phyloP scores from a whole-genome alignment of 2,797 vertebrate genomes.

The Fringilla coelebs region DNA sequence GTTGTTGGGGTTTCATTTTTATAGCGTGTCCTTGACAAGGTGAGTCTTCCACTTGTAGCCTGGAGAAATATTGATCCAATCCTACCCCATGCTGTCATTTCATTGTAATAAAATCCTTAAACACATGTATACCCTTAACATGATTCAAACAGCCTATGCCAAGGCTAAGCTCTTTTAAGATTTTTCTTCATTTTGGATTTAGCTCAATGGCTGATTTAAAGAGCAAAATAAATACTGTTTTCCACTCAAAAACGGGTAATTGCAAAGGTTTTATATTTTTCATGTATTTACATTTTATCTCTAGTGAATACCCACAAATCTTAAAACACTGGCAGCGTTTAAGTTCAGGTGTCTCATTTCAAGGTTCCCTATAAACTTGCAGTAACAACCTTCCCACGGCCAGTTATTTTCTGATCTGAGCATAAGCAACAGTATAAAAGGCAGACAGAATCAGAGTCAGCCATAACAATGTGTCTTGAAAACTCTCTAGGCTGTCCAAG shows the following conservation, averaged over 20 bases:
- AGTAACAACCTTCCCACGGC: neutral
- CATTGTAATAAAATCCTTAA: neutral
- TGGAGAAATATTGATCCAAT: neutral
- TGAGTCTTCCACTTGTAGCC: neutral
- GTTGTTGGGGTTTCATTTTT: neutral
- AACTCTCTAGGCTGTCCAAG: neutral
- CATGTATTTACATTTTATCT: neutral
- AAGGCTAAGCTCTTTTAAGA: neutral
- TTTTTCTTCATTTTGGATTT: neutral
- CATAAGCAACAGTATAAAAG: neutral
- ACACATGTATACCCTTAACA: neutral
- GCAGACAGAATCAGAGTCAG: neutral
- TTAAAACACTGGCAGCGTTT: neutral
- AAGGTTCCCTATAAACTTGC: neutral
- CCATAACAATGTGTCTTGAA: neutral
- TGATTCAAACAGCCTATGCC: neutral
- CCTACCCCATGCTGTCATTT: accelerated
- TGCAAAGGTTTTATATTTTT: neutral
- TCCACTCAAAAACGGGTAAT: neutral
- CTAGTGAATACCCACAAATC: neutral
- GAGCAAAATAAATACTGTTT: neutral
- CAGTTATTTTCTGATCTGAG: neutral
- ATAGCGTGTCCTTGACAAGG: neutral
- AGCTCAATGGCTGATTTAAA: neutral
- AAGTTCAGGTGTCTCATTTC: neutral